Base-by-base conservation (phyloP, 2,113 vertebrate genomes). In the Seriola quinqueradiata region DNA sequence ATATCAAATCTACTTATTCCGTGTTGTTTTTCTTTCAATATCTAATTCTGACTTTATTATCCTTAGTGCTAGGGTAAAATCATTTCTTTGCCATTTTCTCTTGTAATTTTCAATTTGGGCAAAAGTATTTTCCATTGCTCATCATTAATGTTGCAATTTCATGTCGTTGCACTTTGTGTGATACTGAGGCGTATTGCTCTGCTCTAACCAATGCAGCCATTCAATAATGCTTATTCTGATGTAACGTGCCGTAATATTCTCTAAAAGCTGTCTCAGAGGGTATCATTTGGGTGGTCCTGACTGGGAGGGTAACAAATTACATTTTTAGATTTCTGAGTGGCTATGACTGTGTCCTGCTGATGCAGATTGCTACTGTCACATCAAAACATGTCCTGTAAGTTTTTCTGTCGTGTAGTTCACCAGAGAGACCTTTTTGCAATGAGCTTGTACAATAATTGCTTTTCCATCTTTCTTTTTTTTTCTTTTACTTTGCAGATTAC, bases 401-500 rank as follows among this genome's bases (percentile, higher is more conserved):
- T 63, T 83, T 76, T 57, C 54, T 81, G 69, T 70, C 10, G 23
- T 82, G 28, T 65, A 54, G 78, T 68, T 83, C 59, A 52, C 46
- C 13, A 77, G 46, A 48, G 66, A 68, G 63, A 74, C 40, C 11
- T 48, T 79, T 82, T 42, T 58, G 65, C 82, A 58, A 23, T 75
- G 46, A 82, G 44, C n/a, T 54, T 76, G 68, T 67, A 21, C 52
- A 61, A 21, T 87, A 84, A 92, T 65, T 59, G 38, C 80, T 11
- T 44, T 52, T 50, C 4, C 28, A 4, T 90, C 90, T 93, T 77
- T 84, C 64, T 94, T 85, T 92, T 13, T 85, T 63, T 25, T 13
- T 25, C 25, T 25, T 16, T 63, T 60, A 70, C 74, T 70, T 4
- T 94, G 17, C 96, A 99, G 98, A 96, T 98, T 90, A 97, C 97